Evolutionary conservation across 2,888 invertebrate species (phyloP).

Genomic region (Volucella bombylans): DNA sequence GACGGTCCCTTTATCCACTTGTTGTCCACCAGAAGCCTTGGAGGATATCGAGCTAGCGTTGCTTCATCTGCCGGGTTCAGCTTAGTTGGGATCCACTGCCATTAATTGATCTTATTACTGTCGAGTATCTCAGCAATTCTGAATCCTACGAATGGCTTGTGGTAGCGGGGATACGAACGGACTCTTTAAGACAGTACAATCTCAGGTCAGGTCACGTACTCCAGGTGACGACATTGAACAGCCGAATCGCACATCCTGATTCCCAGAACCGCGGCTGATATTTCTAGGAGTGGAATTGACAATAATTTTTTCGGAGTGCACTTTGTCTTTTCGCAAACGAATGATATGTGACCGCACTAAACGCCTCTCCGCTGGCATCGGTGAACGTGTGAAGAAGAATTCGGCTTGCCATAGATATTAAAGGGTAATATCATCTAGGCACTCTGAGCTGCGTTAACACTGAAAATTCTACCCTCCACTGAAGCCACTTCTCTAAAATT

Average conservation of each 20-base stretch:
- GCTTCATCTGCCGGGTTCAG: constrained; percentile 75
- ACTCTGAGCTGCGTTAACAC: constrained; percentile 5
- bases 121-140: constrained; percentile 74
- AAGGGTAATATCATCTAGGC: constrained; percentile 2
- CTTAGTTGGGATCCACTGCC: constrained; percentile 75
- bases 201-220: neutral
- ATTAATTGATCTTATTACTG: constrained; percentile 60
- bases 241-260: constrained; percentile 4
- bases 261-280: constrained; percentile 34
- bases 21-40: no score
- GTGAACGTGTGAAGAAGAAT: neutral
- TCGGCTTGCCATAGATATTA: neutral
- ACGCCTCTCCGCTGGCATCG: neutral
- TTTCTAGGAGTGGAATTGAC: constrained; percentile 11
- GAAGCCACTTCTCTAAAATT: neutral
- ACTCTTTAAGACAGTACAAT: constrained; percentile 44
- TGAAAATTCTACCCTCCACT: constrained; percentile 9
- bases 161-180: no score
- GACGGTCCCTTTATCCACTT: constrained; percentile 16
- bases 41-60: constrained; percentile 53
- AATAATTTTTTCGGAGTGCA: constrained; percentile 2
- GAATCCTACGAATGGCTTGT: no score
- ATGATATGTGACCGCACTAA: constrained; percentile 19
- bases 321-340: constrained; percentile 13
- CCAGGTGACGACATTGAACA: constrained; percentile 4